Evolutionary conservation across 1,140 invertebrate species (phyloP), one percentile per base, ranked within the genome.

Genomic region (Penaeus vannamei): DNA sequence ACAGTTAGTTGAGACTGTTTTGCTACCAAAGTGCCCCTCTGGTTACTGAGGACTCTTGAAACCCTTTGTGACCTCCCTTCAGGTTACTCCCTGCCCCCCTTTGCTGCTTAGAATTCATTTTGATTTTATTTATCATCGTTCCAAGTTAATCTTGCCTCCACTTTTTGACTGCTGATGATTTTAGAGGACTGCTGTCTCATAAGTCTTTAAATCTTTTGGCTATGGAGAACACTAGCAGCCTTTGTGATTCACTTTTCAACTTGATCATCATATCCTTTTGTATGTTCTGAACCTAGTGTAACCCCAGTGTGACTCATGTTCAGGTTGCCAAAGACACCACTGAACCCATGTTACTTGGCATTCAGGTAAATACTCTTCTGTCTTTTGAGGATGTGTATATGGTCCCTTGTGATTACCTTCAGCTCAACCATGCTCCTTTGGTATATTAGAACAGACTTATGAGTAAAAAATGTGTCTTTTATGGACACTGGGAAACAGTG

Each of bases 11-110:
- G 83, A 66, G 36, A 61, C 83, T 64, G 61, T 66, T 46, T 84
- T 46, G 83, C 83, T 84, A 64, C 83, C 46, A 64, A 84, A 59
- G 79, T 59, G 32, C 79, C 46, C 46, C n/a, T 81, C 79, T 81
- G 79, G 79, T 59, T 81, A 59, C 79, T 59, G 79, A 59, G 53
- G 79, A 81, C 79, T 81, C 46, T 12, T 81, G 60, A 26, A 59
- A 26, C 23, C 46, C 79, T 59, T 81, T 81, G 46, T 60, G 46
- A 81, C 36, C 60, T 59, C 46, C 46, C 79, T 81, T 81, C 79
- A 81, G 79, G 79, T 81, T 59, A 60, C n/a, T 59, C 79, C 53
- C 53, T 53, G 53, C 53, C 60, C 23, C 60, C 79, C 53, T n/a
- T 81, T 46, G 79, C 53, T 81, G 42, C 29, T 81, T 59, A 81